These are phyloP conservation scores for Urocyon cinereoargenteus DNA, from an alignment of 2,797 vertebrate genomes.

Conservation along the genomic window DNA sequence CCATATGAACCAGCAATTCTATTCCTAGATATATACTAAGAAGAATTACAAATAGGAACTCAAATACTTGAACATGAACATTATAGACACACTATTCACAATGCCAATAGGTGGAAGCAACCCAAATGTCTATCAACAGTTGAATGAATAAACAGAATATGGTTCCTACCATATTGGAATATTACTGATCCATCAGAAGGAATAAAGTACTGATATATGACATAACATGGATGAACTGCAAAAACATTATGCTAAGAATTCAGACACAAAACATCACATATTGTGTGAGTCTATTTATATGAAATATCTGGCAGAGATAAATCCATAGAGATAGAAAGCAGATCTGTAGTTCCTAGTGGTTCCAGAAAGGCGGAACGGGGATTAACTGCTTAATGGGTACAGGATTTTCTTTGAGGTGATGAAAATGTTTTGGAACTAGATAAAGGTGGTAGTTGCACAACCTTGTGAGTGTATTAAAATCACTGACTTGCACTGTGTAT, in stretches of 20 bases:
- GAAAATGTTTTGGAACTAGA: not conserved
- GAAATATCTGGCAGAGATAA: not conserved
- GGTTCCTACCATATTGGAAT: not conserved
- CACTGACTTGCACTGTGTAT: not conserved
- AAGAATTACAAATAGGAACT: not conserved
- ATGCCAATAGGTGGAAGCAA: not conserved
- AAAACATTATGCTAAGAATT: not conserved
- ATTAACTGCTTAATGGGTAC: not conserved
- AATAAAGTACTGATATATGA: not conserved
- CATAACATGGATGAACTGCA: not conserved
- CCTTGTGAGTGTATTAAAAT: not conserved
- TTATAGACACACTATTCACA: not conserved
- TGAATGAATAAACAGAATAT: not conserved
- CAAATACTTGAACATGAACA: not conserved
- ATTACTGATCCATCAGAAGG: not conserved
- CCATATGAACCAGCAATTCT: not conserved
- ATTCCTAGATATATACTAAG: not conserved
- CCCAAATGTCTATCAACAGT: not conserved
- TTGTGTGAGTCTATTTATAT: not conserved
- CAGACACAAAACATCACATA: not conserved
- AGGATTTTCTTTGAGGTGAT: not conserved
- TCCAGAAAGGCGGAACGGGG: not conserved
- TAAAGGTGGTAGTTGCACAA: not conserved
- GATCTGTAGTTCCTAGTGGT: not conserved
- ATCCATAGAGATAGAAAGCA: not conserved